Base-by-base conservation (phyloP, 2,797 vertebrate species). In the Acanthurus lineatus region DNA sequence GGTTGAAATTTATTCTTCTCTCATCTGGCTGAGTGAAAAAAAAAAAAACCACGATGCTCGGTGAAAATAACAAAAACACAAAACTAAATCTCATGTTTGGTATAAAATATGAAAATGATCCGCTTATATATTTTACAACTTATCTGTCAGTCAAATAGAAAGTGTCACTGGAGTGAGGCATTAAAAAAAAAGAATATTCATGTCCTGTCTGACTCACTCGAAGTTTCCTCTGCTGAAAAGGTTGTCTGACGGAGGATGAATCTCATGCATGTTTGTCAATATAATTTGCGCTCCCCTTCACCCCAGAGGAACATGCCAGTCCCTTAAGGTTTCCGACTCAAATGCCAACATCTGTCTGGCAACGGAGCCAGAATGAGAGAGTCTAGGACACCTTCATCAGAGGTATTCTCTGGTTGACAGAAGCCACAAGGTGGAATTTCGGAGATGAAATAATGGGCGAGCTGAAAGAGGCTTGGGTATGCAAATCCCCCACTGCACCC, bases 251-350 rank as follows among this genome's bases (percentile, higher is more conserved):
- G 28, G 86, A 88, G 89, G 84, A 92, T 90, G 90, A 93, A 94
- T 93, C 91, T 94, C 91, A 93, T 94, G 92, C 93, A 93, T 93
- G 93, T 94, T 94, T 94, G 93, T 94, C 93, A 94, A 94, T 94
- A 94, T 94, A 89, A 94, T 94, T 94, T 93, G 90, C 90, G 88
- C 84, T 80, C 85, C 81, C 70, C 81, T 84, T 88, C 82, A 79
- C 85, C 91, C 90, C 87, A 74, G 86, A 92, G 91, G 86, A 93
- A 77, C 76, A 54, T 11, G 82, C 42, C 28, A 9, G 74, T 93
- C 92, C 92, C 93, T 90, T 89, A 92, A 94, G 93, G 91, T 86
- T 91, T 90, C 85, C 47, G 44, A 83, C 91, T 92, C 87, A 94
- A 94, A 94, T 94, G 92, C 90, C 93, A 94, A 93, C 93, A 94